A percentile compares a stretch with the other conserved stretches of the same genome.
These are phyloP conservation scores for Tenebrosternarchus preto DNA, from an alignment of 2,113 vertebrate species.

Conservation along the genomic window DNA sequence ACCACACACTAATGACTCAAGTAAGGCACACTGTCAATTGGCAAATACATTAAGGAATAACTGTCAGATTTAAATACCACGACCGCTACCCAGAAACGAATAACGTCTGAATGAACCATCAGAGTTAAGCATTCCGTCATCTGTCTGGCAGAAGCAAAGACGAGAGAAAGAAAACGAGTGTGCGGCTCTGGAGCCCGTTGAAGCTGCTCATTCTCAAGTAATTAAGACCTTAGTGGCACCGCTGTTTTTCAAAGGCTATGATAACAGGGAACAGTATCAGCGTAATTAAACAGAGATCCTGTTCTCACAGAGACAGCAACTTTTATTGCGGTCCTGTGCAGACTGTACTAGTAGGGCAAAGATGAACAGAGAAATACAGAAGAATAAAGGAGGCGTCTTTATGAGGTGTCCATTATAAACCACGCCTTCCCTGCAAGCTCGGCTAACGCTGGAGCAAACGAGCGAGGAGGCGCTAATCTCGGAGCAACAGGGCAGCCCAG, in stretches of 20 bases:
- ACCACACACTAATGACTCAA: no score
- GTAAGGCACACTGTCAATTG: not conserved
- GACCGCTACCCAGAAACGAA: not conserved
- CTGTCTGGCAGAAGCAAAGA: no score
- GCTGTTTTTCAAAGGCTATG: slow-evolving; percentile 7
- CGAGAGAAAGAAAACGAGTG: not conserved
- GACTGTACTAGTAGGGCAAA: slow-evolving; percentile 9
- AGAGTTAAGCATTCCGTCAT: not conserved
- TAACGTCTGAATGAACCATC: not conserved
- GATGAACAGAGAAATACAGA: not conserved
- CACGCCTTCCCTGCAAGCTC: not conserved
- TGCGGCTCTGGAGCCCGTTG: not conserved
- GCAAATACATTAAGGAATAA: not conserved
- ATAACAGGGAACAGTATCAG: slow-evolving; percentile 38
- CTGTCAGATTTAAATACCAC: not conserved
- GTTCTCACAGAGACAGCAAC: slow-evolving; percentile 25
- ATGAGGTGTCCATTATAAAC: not conserved
- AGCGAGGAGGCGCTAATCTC: not conserved
- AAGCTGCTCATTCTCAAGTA: not conserved
- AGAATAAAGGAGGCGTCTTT: not conserved
- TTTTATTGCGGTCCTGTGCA: slow-evolving; percentile 26
- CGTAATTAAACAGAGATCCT: slow-evolving; percentile 16
- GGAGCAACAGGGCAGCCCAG: slow-evolving; percentile 29
- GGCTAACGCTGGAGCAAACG: not conserved
- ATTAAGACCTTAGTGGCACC: not conserved